phyloP scores from a whole-genome alignment of 2,113 vertebrate species.

The Anhinga anhinga region DNA sequence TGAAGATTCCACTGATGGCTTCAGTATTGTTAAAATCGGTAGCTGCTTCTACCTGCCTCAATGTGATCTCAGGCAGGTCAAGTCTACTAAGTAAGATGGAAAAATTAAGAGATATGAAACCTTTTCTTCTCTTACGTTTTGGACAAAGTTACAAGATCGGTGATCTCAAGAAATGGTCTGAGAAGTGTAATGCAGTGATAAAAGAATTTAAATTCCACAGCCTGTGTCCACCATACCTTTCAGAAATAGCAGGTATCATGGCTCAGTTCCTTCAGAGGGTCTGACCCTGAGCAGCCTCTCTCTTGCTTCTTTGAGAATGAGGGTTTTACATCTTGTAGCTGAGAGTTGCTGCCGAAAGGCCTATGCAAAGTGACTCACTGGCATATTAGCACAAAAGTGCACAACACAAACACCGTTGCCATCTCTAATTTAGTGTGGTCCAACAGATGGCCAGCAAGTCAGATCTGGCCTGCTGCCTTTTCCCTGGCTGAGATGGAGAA shows the following conservation, averaged over 20 bases:
- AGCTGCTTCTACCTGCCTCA: background rate
- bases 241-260: background rate
- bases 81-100: background rate
- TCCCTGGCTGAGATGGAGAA: conserved; percentile 4
- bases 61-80: background rate
- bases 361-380: background rate
- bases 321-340: background rate
- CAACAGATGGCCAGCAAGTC: conserved; percentile 57
- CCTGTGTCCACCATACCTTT: background rate
- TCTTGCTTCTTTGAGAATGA: background rate
- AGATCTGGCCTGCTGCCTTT: conserved; percentile 54
- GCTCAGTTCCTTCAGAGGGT: background rate
- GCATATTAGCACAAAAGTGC: background rate
- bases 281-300: background rate
- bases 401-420: conserved; percentile 11
- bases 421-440: conserved; percentile 22
- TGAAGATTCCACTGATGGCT: background rate
- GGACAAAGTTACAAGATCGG: background rate
- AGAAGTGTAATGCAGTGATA: background rate
- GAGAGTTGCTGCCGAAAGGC: background rate
- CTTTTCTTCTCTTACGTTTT: background rate
- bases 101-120: background rate
- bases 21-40: background rate
- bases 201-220: background rate
- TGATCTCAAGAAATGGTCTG: background rate